Percentiles rank a stretch among this genome's conserved stretches.
These are phyloP conservation scores for Lithophane leautieri DNA, from an alignment of 2,888 invertebrate genomes.

Conservation along the genomic window DNA sequence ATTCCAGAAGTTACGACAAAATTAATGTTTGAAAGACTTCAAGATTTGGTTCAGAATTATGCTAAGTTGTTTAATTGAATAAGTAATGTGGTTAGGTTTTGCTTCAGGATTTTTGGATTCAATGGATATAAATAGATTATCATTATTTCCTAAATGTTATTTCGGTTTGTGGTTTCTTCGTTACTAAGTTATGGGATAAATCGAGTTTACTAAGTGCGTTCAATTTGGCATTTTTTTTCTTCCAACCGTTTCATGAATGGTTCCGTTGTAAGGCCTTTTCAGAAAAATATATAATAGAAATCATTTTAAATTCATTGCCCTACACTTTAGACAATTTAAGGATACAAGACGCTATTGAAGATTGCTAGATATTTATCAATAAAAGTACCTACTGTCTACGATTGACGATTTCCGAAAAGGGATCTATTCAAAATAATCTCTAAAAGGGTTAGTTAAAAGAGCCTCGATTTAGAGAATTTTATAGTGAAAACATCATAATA, in stretches of 20 bases:
- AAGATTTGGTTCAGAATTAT: slow-evolving; percentile 9
- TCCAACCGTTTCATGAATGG: not conserved
- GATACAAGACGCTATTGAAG: not conserved
- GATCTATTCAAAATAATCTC: not conserved
- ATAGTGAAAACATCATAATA: not conserved
- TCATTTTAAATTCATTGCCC: not conserved
- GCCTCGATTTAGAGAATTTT: not conserved
- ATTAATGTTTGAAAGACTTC: slow-evolving; percentile 22
- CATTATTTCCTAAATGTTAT: not conserved
- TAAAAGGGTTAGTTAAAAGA: not conserved
- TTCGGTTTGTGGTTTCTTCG: not conserved
- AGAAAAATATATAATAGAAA: not conserved
- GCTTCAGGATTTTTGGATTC: not conserved
- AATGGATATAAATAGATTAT: not conserved
- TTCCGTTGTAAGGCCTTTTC: not conserved
- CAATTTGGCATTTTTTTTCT: not conserved
- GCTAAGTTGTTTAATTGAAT: slow-evolving; percentile 12
- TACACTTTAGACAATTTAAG: not conserved
- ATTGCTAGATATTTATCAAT: not conserved
- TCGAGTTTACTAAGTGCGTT: not conserved
- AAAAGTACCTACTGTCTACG: not conserved
- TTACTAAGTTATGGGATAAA: no score
- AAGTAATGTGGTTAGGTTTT: not conserved
- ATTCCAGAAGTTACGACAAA: slow-evolving; percentile 13
- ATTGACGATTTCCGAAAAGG: no score